Evolutionary conservation across 2,113 vertebrate genomes (phyloP), one percentile per base, ranked within the genome.

Genomic region (Dipodomys ordii): DNA sequence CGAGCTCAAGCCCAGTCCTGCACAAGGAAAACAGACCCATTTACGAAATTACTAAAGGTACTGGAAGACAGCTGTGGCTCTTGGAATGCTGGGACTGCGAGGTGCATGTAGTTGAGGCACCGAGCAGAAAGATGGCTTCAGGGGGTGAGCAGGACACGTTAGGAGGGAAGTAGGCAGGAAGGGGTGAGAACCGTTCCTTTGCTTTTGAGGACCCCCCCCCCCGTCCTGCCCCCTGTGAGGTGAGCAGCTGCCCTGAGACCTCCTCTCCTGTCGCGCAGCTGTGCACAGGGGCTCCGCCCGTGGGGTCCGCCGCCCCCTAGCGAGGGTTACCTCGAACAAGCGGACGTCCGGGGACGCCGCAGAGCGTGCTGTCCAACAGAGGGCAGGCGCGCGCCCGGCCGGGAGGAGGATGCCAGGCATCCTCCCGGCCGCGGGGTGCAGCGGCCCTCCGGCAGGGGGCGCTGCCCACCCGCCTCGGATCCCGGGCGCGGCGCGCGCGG

Each of bases 381-480:
- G 91, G 95, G 84, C 97, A 84, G 87, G 22, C 2, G 18, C 27
- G 10, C 87, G 44, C 81, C 65, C 23, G 80, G 2, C 46, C 90
- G 73, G 89, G 30, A 81, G 71, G 73, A 1, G 18, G 23, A 9
- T 15, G 2, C 53, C 69, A 0, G 6, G 6, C 19, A 0, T 35
- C 30, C 27, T 0, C 12, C 27, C 44, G 2, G 74, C 85, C 39
- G 7, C 44, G 1, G 57, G 12, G 44, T 27, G n/a, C 57, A 49
- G n/a, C 12, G 11, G 87, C 30, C 32, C 8, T 72, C 95, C 96
- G 83, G 90, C 69, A 96, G 97, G 89, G 93, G 95, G 95, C 65
- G 25, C 89, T n/a, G 89, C 73, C 2, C 4, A 28, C 62, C 76
- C 10, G 76, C 80, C 79, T 69, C 32, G 0, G 49, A 53, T 13